Evolutionary conservation across 2,113 vertebrate genomes (phyloP), one percentile per base, ranked within the genome.

Genomic region (Corythornis madagascariensis): DNA sequence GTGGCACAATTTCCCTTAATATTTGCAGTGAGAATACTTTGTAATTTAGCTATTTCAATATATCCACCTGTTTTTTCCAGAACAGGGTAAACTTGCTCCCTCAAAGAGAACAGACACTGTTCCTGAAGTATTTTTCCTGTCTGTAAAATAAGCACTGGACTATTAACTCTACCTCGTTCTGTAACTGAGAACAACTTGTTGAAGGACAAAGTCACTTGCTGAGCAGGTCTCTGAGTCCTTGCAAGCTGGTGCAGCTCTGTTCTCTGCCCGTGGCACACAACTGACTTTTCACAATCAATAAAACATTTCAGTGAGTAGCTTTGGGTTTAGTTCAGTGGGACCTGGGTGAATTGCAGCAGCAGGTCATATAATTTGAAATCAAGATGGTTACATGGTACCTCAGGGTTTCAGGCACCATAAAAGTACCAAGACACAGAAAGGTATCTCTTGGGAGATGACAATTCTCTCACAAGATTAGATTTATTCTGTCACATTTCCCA

Each of bases 121-220:
- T 47, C 43, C 33, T 24, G 6, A 78, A 4, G 9, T 9, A 3
- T 5, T 45, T 19, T 61, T 69, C 38, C 50, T 66, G 59, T 9
- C 33, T 73, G 14, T 31, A 50, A 69, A 91, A 48, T 1, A 65
- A 35, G 6, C 66, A 21, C 9, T 25, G 18, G 16, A 8, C 12
- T 83, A 15, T 8, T 63, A 45, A 22, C 47, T 50, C 42, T 4
- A 28, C 10, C 24, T 65, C 48, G 14, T 73, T 31, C 43, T 71
- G 33, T 21, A 63, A 56, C 47, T 22, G 16, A 77, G 63, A 42
- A 38, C 38, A 35, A 4, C 16, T 3, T 19, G 11, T 38, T 64
- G 11, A 2, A 77, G 53, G 24, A 40, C 2, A 1, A 38, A 1
- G 21, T 0, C 16, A 50, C 26, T 80, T 72, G 4, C 7, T 2